These are phyloP conservation scores for Apolygus lucorum DNA, from an alignment of 1,140 invertebrate genomes.

Conservation along the genomic window DNA sequence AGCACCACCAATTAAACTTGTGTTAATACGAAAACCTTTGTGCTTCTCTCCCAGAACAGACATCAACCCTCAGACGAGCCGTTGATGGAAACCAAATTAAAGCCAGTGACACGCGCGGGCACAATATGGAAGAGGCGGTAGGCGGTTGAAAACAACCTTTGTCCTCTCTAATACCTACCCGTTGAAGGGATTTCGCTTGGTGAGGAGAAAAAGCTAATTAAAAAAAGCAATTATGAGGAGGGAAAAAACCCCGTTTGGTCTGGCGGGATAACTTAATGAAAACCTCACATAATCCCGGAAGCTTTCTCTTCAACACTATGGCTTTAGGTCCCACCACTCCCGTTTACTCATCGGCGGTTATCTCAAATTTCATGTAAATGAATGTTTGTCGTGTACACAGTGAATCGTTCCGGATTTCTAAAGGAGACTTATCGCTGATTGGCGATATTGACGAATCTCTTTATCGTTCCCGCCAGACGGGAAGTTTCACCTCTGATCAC, in stretches of 20 bases:
- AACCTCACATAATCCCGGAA: conserved; percentile 4
- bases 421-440: too few species aligned
- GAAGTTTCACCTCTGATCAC: too few species aligned
- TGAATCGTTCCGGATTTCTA: too few species aligned
- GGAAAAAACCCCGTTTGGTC: neutral
- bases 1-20: conserved; percentile 9
- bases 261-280: conserved; percentile 8
- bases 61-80: neutral
- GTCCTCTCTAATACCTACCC: neutral
- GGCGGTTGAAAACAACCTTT: neutral
- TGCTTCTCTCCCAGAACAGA: neutral
- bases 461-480: too few species aligned
- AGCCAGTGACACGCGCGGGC: neutral
- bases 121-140: conserved; percentile 4
- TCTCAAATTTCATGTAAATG: conserved; percentile 13
- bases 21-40: conserved; percentile 11
- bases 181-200: neutral
- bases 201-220: neutral
- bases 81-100: conserved; percentile 10
- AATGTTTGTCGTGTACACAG: conserved; percentile 1
- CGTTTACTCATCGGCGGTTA: neutral
- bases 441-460: too few species aligned
- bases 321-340: neutral
- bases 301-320: neutral
- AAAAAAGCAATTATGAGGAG: conserved; percentile 15